Conservation (phyloP, 2,113 vertebrate genomes). For the Ciconia maguari region DNA sequence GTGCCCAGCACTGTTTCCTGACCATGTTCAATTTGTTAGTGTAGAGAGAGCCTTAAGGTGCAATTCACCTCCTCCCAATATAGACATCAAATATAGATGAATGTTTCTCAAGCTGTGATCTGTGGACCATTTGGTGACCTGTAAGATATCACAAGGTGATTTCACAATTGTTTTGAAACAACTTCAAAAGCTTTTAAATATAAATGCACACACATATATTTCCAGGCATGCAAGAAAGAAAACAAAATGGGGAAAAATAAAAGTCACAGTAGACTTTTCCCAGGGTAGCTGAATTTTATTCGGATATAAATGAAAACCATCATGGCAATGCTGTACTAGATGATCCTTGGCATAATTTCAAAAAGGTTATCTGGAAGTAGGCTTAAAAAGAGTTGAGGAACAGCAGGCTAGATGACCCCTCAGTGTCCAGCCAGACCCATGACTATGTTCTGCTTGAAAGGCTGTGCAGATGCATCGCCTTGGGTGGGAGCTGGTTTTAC, state of each 20-base stretch:
- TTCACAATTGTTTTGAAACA: conserved; percentile 15
- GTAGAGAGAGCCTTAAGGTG: background rate
- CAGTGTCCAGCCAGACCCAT: background rate
- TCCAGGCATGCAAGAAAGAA: background rate
- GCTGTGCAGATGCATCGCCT: background rate
- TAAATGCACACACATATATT: background rate
- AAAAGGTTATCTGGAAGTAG: background rate
- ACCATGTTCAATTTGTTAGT: background rate
- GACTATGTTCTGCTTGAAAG: background rate
- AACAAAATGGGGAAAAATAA: background rate
- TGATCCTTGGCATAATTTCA: background rate
- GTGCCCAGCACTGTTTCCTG: background rate
- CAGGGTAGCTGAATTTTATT: background rate
- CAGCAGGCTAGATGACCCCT: background rate
- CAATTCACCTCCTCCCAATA: background rate
- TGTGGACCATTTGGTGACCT: background rate
- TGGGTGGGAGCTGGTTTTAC: background rate
- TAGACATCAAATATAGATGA: background rate
- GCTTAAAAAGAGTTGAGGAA: background rate
- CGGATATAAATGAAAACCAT: background rate
- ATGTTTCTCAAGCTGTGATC: background rate
- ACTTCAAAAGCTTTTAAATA: background rate
- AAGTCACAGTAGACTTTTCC: background rate
- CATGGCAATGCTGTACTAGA: background rate
- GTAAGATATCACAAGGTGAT: conserved; percentile 20